Evolutionary conservation across 2,888 invertebrate species (phyloP).

Genomic region (Limenitis camilla): DNA sequence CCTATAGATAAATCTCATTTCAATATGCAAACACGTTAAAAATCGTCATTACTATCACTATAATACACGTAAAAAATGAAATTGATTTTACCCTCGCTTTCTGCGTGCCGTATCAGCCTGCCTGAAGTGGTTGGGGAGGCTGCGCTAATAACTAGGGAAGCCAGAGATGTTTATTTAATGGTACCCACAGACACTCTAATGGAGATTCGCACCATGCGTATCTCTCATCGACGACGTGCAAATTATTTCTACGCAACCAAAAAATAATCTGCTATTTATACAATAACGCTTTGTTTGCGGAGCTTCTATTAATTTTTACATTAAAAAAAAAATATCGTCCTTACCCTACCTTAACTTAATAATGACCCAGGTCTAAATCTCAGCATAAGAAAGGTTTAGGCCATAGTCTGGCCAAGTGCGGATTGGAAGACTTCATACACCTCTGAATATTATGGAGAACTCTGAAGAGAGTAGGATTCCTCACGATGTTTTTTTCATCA

Average conservation of each 20-base stretch:
- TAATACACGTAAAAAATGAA: slow-evolving; percentile 72
- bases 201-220: slow-evolving; percentile 44
- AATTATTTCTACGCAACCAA: slow-evolving; percentile 30
- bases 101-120: slow-evolving; percentile 70
- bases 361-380: too few relatives aligned
- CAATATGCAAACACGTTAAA: slow-evolving; percentile 5
- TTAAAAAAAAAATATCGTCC: too few relatives aligned
- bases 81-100: slow-evolving; percentile 67
- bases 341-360: too few relatives aligned
- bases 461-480: too few relatives aligned
- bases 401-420: too few relatives aligned
- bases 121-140: slow-evolving; percentile 64
- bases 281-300: not conserved
- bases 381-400: too few relatives aligned
- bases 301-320: not conserved
- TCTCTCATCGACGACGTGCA: slow-evolving; percentile 30
- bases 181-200: slow-evolving; percentile 67
- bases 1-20: too few relatives aligned
- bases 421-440: too few relatives aligned
- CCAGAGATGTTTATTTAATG: slow-evolving; percentile 73
- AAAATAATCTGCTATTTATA: slow-evolving; percentile 4
- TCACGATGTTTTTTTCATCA: too few relatives aligned
- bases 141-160: slow-evolving; percentile 68
- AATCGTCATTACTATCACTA: slow-evolving; percentile 56
- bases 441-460: too few relatives aligned